Base-by-base conservation (phyloP, 2,888 invertebrate genomes). In the Piscicola geometra region DNA sequence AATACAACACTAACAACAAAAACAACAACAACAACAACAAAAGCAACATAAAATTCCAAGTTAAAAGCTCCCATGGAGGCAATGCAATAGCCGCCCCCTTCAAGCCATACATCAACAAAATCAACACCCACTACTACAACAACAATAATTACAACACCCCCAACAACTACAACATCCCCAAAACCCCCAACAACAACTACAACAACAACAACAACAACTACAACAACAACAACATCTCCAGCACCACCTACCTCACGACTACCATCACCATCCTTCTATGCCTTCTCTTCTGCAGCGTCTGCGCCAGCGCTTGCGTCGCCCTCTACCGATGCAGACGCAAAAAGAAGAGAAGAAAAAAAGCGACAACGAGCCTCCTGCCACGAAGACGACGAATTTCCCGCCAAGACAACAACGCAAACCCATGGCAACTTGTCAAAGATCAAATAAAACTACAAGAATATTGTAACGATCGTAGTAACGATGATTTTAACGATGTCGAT, bases 221-320 rank as follows among this genome's bases (percentile, higher is more conserved):
- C 56, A 56, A 72, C 60, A 52, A 52, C 35, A 76, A 32, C 67
- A 71, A 72, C 72, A 73, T 71, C 75, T 71, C 71, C 75, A 71
- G 47, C 75, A 75, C 71, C 75, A 75, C 71, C 75, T 50, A 71
- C 75, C 47, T 76, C 75, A 70, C 69, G 68, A 71, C 36, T 47
- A 75, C 50, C 75, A 75, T 47, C 56, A 75, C 15, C 71, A 71
- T 30, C 70, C 71, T 70, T 52, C 47, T 30, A 9, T 2, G 3
- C 69, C 32, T 72, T 33, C 25, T 72, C 72, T 52, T 56, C 72
- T 12, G 60, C 64, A 73, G 33, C 32, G 33, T 73, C 73, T 1
- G 12, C 73, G 60, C 32, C 1, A 73, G 33, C 70, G 36, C 66
- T 32, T 41, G 28, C 5, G 25, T 32, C 72, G 52, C 52, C 56